These are phyloP conservation scores for Oceanites oceanicus DNA, from an alignment of 2,113 vertebrate species.

Conservation along the genomic window DNA sequence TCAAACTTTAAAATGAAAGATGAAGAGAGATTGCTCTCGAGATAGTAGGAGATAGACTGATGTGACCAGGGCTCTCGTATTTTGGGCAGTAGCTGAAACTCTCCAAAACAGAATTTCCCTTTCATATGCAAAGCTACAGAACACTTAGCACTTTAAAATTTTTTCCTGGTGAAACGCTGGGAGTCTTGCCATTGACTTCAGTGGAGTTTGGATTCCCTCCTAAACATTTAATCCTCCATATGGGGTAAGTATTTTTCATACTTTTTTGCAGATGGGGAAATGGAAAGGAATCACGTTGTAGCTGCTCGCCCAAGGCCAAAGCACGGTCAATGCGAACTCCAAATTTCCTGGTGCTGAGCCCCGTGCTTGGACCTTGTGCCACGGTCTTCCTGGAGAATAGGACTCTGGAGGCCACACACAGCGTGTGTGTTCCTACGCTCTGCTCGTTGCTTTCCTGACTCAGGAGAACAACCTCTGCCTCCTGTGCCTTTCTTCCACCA, in stretches of 20 bases:
- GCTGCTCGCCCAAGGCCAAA: conserved; percentile 18
- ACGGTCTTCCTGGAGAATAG: not conserved
- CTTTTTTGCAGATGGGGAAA: conserved; percentile 18
- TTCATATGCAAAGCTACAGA: conserved; percentile 9
- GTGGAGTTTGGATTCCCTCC: conserved; percentile 26
- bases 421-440: fast-evolving
- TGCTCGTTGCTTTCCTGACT: not conserved
- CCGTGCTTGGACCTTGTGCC: not conserved
- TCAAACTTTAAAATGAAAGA: not conserved
- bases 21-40: not conserved
- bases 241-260: conserved; percentile 47
- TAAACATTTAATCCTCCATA: conserved; percentile 44
- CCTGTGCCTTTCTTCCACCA: not conserved
- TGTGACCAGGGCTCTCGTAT: not conserved
- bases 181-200: conserved; percentile 27
- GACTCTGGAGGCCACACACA: not conserved
- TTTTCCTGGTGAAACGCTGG: conserved; percentile 22
- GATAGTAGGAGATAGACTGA: not conserved
- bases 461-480: not conserved
- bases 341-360: conserved; percentile 16
- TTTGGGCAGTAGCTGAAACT: not conserved
- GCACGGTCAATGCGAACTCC: not conserved
- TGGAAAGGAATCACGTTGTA: conserved; percentile 22
- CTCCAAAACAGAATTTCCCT: not conserved
- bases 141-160: not conserved